Base-by-base conservation (phyloP, 2,113 vertebrate genomes). In the Petaurus breviceps region DNA sequence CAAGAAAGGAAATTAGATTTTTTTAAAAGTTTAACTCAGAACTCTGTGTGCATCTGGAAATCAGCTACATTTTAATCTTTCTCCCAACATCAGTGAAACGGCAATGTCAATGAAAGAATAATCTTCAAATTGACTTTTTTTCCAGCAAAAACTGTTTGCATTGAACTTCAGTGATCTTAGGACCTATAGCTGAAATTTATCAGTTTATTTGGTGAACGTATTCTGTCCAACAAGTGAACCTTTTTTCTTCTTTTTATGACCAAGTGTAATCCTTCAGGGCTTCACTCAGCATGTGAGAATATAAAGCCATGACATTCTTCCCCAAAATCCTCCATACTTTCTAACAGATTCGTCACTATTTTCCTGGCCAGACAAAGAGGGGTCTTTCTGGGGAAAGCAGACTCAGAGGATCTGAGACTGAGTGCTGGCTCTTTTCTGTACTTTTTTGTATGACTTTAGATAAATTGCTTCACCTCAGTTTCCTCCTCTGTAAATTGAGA, bases 21-120 rank as follows among this genome's bases (percentile, higher is more conserved):
- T 68, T 28, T 90, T 16, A 5, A 93, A 96, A 96, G n/a, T 90
- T 51, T 53, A 92, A 49, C 92, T 90, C 96, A 77, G 95, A 96
- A 94, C n/a, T n/a, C 91, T 84, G 26, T 96, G 53, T 28, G 94
- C 47, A 91, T 96, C 93, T 94, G 0, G 90, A 95, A 14, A 54
- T 89, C 77, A 23, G 14, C 53, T 90, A 37, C 57, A 0, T 19
- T 53, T 46, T 23, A 53, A 68, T 90, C 3, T n/a, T 96, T 90
- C 19, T 61, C 46, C 61, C 19, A 37, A 0, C 49, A 12, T 55
- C 94, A 84, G 46, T 2, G 90, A 96, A 52, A 93, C 53, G 50
- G 94, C 50, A 28, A 61, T 54, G 0, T 26, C 92, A 77, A 43
- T 3, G 53, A 94, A 89, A 28, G 49, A 89, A 16, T 50, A 25